Conservation (phyloP, 2,888 invertebrate species). For the Liodrosophila aerea region DNA sequence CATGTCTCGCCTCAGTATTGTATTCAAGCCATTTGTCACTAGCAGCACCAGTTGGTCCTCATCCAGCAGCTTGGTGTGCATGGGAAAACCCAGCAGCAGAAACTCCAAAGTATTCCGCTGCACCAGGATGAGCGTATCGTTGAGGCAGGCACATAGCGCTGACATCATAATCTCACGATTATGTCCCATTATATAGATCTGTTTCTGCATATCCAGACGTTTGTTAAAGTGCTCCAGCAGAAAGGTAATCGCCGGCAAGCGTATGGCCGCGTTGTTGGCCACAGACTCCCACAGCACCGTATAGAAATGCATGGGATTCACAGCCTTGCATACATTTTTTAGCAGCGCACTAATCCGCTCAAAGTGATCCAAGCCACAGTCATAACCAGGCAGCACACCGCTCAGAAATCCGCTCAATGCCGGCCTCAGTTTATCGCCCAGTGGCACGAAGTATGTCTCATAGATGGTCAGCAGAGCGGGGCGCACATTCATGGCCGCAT, state of each 20-base stretch:
- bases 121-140: conserved; percentile 91
- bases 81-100: conserved; percentile 90
- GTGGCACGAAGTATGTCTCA: conserved; percentile 93
- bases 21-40: conserved; percentile 88
- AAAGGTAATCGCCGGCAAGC: conserved; percentile 91
- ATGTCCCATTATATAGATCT: conserved; percentile 91
- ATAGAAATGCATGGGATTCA: conserved; percentile 91
- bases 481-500: conserved; percentile 95
- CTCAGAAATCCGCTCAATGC: conserved; percentile 93
- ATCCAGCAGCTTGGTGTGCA: conserved; percentile 89
- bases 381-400: conserved; percentile 93
- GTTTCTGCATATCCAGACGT: conserved; percentile 90
- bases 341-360: conserved; percentile 85
- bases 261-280: conserved; percentile 89
- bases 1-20: conserved; percentile 93
- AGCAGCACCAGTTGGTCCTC: conserved; percentile 88
- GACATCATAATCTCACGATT: conserved; percentile 92
- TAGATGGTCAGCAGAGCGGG: conserved; percentile 91
- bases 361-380: conserved; percentile 92
- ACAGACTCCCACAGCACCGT: conserved; percentile 94
- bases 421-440: conserved; percentile 87
- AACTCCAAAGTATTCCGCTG: conserved; percentile 93
- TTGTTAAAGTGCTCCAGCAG: conserved; percentile 91
- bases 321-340: conserved; percentile 86
- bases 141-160: conserved; percentile 90